Base-by-base conservation (phyloP, 30 jellyfish, hydroid and myxozoan species). In the Hydractinia symbiolongicarpus region DNA sequence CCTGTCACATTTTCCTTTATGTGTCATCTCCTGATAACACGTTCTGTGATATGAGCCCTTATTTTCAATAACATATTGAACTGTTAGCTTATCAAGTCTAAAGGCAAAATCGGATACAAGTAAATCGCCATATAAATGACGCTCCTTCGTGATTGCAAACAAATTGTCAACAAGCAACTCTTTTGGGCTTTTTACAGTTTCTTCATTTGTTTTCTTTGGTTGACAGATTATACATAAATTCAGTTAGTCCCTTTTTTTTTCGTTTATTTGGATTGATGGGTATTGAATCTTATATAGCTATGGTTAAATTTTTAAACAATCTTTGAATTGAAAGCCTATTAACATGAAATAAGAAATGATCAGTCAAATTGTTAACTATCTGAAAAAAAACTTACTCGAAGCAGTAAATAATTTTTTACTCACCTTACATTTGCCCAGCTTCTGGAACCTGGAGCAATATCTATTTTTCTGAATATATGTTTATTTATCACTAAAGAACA, bases 111-210 rank as follows among this genome's bases (percentile, higher is more conserved):
- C 19, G 69, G 69, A 58, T 11, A 58, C 69, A 11, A 58, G 69
- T 58, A 58, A 58, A 58, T 58, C 69, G 69, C 69, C 69, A 58
- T 58, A 58, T 58, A 58, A 58, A 58, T 58, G 69, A 16, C 69
- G 69, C 19, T 58, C 69, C 69, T 58, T 58, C 69, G 69, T 58
- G 69, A 58, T 58, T 58, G 69, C 19, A 58, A 58, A 58, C 69
- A 58, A 58, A 13, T 58, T 58, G 19, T 58, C 69, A 58, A 58
- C 69, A 58, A 58, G 69, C 69, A 16, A 58, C 69, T 58, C 69
- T 58, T 58, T 58, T 58, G 69, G 69, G 69, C 69, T 58, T 58
- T 3, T 58, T 58, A 1, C 19, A 58, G 69, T 58, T 58, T 58
- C 19, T 58, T 58, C 69, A 58, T 58, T 58, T 16, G 69, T 58